These are phyloP conservation scores for Euwallacea fornicatus DNA, from an alignment of 1,140 invertebrate species.

Conservation along the genomic window DNA sequence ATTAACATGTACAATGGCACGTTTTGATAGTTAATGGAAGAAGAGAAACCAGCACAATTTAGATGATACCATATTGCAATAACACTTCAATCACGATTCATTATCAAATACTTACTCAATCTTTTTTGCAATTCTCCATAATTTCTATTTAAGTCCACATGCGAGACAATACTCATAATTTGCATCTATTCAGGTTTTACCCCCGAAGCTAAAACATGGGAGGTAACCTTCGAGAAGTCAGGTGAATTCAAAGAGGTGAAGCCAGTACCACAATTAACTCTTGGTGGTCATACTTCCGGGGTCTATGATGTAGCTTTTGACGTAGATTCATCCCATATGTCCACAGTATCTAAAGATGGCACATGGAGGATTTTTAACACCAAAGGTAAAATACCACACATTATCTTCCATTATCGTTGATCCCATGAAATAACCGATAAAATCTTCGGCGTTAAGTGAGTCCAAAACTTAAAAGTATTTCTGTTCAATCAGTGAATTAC, in stretches of 20 bases:
- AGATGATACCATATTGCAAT: no score
- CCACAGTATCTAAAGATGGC: slow-evolving; percentile 84
- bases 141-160: no score
- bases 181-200: slow-evolving; percentile 67
- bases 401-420: not conserved
- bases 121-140: no score
- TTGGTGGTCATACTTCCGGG: slow-evolving; percentile 74
- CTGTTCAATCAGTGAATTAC: slow-evolving; percentile 69
- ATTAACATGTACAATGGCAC: no score
- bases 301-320: slow-evolving; percentile 80
- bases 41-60: no score
- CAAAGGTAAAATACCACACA: slow-evolving; percentile 61
- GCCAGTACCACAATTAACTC: slow-evolving; percentile 74
- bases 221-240: slow-evolving; percentile 73
- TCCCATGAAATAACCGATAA: no score
- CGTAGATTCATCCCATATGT: slow-evolving; percentile 77
- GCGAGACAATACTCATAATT: no score
- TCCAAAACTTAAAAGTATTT: not conserved
- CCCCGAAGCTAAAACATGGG: slow-evolving; percentile 85
- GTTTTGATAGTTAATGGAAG: no score
- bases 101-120: no score
- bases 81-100: no score
- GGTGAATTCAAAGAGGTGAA: slow-evolving; percentile 76
- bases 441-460: no score
- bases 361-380: slow-evolving; percentile 85